A percentile compares a stretch with the other conserved stretches of the same genome.
Conservation (phyloP, 2,113 vertebrate species). For the rabbit (Oryctolagus cuniculus) region mOryCun1.1 NC_091453.1:120753501-120754000, state of each 20-base stretch:
- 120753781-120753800: background rate
- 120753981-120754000: background rate
- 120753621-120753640: background rate
- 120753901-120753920: background rate
- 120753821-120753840: background rate
- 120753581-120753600: background rate
- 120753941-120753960: background rate
- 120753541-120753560: background rate
- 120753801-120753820: background rate
- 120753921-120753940: background rate
- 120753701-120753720: background rate
- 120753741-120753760: background rate
- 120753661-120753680: background rate
- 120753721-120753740: background rate
- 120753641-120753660: background rate
- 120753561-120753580: background rate
- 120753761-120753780: background rate
- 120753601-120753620: background rate
- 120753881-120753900: background rate
- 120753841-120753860: conserved; percentile 3
- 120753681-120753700: background rate
- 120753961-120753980: background rate
- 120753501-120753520: background rate
- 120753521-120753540: background rate
- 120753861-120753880: background rate